Evolutionary conservation across 2,888 invertebrate species (phyloP).

Genomic region (Nowickia ferox): DNA sequence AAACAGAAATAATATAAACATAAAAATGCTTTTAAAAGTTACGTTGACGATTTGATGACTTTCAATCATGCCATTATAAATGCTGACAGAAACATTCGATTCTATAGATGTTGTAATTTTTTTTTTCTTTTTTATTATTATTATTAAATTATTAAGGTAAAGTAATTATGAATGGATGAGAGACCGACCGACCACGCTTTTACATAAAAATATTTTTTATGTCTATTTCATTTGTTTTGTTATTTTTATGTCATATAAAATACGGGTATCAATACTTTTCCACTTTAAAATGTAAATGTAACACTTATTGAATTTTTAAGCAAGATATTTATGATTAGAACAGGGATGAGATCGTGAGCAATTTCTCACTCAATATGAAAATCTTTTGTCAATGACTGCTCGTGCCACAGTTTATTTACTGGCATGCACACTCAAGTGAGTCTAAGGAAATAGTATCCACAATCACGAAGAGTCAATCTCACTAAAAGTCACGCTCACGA

Average conservation of each 20-base stretch:
- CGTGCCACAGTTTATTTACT: background rate
- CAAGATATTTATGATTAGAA: background rate
- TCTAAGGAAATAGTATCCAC: too few species aligned
- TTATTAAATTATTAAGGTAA: constrained; percentile 37
- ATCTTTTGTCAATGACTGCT: background rate
- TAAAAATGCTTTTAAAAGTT: constrained; percentile 21
- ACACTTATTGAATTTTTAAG: background rate
- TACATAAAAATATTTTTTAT: background rate
- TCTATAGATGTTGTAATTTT: constrained; percentile 19
- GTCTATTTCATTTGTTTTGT: constrained; percentile 27
- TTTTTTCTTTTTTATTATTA: background rate
- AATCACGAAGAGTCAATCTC: too few species aligned
- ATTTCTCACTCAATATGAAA: background rate
- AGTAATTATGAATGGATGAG: background rate
- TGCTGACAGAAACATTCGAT: constrained; percentile 41
- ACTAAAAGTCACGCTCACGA: too few species aligned
- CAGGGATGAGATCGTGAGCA: background rate
- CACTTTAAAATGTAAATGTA: background rate
- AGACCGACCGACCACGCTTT: constrained; percentile 19
- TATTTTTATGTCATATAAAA: background rate
- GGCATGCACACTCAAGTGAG: too few species aligned
- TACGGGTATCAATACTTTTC: background rate
- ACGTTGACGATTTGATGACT: constrained; percentile 35
- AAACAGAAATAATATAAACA: background rate
- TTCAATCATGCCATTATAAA: constrained; percentile 41